These are phyloP conservation scores for Manis crassicaudata DNA, from an alignment of 2,797 vertebrate genomes.

Conservation along the genomic window DNA sequence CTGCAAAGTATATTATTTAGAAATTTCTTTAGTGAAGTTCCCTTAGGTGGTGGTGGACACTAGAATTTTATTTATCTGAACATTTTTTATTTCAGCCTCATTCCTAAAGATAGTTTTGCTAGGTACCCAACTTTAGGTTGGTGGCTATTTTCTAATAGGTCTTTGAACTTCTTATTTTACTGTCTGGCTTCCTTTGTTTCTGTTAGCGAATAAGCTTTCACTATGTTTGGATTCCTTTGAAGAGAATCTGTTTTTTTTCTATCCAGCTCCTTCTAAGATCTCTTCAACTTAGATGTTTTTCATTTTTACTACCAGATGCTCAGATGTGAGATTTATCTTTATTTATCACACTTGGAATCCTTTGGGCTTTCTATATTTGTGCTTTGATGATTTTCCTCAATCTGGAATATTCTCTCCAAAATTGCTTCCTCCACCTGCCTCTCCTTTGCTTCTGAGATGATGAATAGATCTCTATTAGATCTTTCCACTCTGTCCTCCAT, in stretches of 20 bases:
- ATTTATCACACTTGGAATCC: slow-evolving; percentile 7
- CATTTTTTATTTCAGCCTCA: not conserved
- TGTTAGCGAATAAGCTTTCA: not conserved
- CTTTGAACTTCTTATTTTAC: not conserved
- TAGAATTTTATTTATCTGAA: not conserved
- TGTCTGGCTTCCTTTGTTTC: not conserved
- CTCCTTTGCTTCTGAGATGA: not conserved
- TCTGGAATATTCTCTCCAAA: not conserved
- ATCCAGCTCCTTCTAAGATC: not conserved
- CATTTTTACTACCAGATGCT: not conserved
- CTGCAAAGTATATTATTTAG: not conserved
- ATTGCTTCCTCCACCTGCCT: not conserved
- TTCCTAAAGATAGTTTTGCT: not conserved
- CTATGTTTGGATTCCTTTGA: not conserved
- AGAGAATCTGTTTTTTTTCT: not conserved
- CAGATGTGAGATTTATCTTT: not conserved
- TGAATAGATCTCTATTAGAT: not conserved
- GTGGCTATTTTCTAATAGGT: slow-evolving; percentile 5
- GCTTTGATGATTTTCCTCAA: not conserved
- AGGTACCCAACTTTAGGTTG: not conserved
- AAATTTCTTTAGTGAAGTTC: not conserved
- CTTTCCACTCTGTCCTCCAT: not conserved
- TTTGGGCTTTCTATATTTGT: slow-evolving; percentile 17
- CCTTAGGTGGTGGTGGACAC: not conserved
- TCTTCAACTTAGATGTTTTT: not conserved